A percentile compares a stretch with the other conserved stretches of the same genome.
phyloP scores from a whole-genome alignment of 2,797 vertebrate species.

The Enoplosus armatus region DNA sequence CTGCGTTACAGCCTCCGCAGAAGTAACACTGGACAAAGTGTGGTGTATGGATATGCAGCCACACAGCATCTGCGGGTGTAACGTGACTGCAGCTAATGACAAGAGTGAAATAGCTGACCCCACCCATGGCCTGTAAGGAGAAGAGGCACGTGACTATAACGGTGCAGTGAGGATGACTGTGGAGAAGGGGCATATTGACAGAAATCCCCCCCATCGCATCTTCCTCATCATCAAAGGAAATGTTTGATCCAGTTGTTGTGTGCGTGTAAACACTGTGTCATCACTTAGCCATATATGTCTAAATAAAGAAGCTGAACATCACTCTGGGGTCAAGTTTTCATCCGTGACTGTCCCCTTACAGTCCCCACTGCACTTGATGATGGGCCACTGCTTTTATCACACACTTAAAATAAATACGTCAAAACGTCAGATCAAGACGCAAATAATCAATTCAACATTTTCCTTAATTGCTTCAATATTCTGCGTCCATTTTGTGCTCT shows the following conservation, averaged over 20 bases:
- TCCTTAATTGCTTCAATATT: constrained; percentile 10
- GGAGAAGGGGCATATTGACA: constrained; percentile 9
- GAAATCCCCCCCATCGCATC: not conserved
- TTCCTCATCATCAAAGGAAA: constrained; percentile 26
- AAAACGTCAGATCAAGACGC: not conserved
- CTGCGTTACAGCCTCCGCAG: not conserved
- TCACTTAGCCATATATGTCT: not conserved
- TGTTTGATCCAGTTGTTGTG: not conserved
- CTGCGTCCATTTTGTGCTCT: not conserved
- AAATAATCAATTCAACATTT: constrained; percentile 35
- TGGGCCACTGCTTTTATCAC: not conserved
- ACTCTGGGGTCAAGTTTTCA: constrained; percentile 22
- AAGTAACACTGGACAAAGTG: not conserved
- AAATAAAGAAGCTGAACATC: constrained; percentile 8
- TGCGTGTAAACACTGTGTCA: constrained; percentile 10
- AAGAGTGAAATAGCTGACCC: constrained; percentile 26
- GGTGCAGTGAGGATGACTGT: not conserved
- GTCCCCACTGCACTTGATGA: not conserved
- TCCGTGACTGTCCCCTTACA: constrained; percentile 14
- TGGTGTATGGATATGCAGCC: not conserved
- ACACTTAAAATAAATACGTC: not conserved
- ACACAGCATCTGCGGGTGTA: not conserved
- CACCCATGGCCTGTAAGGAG: not conserved
- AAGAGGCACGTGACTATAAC: constrained; percentile 29
- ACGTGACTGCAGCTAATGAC: constrained; percentile 34